phyloP scores from a whole-genome alignment of 2,797 vertebrate genomes.

The Yasuhikotakia modesta region DNA sequence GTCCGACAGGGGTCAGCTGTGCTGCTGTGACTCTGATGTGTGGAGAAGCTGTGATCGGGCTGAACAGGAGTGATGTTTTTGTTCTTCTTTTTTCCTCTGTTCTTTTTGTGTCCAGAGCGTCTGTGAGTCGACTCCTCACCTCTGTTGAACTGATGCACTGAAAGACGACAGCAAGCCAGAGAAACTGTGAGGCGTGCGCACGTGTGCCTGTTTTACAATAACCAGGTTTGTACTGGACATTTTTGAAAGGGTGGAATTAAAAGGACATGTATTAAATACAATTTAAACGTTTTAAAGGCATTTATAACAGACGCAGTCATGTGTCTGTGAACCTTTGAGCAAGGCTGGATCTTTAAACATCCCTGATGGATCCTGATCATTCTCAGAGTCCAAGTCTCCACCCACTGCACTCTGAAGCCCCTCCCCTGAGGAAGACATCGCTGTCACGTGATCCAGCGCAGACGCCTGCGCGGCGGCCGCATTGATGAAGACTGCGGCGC shows the following conservation, averaged over 20 bases:
- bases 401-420: conserved; percentile 59
- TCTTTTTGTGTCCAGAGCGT: conserved; percentile 33
- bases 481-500: conserved; percentile 57
- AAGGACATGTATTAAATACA: no score
- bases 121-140: conserved; percentile 25
- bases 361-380: conserved; percentile 66
- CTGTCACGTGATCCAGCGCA: conserved; percentile 59
- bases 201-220: no score
- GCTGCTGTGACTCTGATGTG: conserved; percentile 51
- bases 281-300: no score
- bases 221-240: no score
- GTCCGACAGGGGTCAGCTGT: conserved; percentile 73
- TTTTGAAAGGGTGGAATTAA: no score
- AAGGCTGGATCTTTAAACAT: conserved; percentile 30
- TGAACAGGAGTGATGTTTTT: conserved; percentile 57
- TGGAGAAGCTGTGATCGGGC: conserved; percentile 54
- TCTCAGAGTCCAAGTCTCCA: conserved; percentile 66
- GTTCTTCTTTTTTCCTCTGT: conserved; percentile 58
- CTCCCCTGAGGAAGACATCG: conserved; percentile 69
- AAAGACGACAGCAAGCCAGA: conserved; percentile 62
- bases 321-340: conserved; percentile 9
- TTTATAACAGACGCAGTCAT: no score
- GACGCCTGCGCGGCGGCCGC: conserved; percentile 61
- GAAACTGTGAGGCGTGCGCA: no score
- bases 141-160: conserved; percentile 54